Evolutionary conservation across 2,888 invertebrate species (phyloP), one percentile per base, ranked within the genome.

Genomic region (Resseliella maxima): DNA sequence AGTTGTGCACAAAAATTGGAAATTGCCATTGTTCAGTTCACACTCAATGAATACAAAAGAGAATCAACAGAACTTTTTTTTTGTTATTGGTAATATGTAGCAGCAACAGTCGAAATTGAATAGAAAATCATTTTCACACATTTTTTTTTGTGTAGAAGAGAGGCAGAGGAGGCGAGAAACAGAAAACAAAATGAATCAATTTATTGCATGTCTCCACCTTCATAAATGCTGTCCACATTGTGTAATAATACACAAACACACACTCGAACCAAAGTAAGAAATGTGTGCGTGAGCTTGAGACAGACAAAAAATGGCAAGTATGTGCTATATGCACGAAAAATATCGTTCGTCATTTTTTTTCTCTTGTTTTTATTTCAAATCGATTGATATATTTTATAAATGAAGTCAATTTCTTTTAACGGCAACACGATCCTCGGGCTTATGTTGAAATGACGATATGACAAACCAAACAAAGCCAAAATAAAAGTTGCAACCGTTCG

Each of bases 321-420:
- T 41, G 41, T 18, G 18, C 46, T 8, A 41, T 41, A 8, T 41
- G 41, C 46, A 50, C 46, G 46, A 50, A 50, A 50, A 50, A 50
- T 50, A 41, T 41, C 15, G 50, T 18, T 50, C 15, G 10, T 50
- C 21, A 18, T 50, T 50, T 5, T 54, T 72, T 72, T 35, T 35
- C 35, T 15, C 31, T 21, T 18, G 38, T 38, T 8, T 36, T 36
- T 83, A 27, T 38, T 83, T 83, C 38, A 83, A 36, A 38, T 83
- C 83, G 83, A 83, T 72, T 72, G 72, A 83, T 38, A 83, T 38
- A 83, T 83, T 83, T 83, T 38, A 83, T 83, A 83, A 83, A 83
- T 83, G 83, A 83, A 83, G 36, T 83, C 83, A 83, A 83, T 83
- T 83, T 83, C 83, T 38, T 83, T 83, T 83, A 38, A 83, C 38